phyloP scores from a whole-genome alignment of 2,113 vertebrate genomes.

The Crotalus horridus region DNA sequence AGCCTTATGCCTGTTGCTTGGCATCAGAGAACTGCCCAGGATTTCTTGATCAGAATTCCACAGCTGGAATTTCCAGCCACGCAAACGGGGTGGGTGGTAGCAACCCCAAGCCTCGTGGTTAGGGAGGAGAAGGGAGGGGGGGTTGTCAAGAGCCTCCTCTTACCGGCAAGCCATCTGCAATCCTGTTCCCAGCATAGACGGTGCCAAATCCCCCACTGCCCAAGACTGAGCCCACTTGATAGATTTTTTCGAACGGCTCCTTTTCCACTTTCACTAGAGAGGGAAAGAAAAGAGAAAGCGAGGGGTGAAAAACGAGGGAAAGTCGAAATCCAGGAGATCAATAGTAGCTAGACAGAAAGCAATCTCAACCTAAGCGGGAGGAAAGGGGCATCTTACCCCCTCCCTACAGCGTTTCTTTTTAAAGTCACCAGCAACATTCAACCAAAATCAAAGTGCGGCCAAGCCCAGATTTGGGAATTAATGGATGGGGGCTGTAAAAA shows the following conservation, averaged over 20 bases:
- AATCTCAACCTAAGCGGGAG: no score
- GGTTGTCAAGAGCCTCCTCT: constrained; percentile 46
- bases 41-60: neutral
- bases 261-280: constrained; percentile 85
- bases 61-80: neutral
- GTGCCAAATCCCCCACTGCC: constrained; percentile 96
- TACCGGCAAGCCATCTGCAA: constrained; percentile 91
- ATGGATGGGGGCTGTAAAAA: neutral
- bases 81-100: neutral
- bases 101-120: constrained; percentile 9
- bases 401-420: neutral
- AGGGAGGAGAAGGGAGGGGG: neutral
- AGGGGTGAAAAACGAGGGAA: neutral
- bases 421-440: neutral
- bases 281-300: neutral
- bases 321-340: neutral
- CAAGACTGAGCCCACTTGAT: constrained; percentile 90
- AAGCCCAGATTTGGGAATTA: neutral
- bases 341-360: neutral
- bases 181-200: constrained; percentile 86
- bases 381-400: neutral
- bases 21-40: neutral
- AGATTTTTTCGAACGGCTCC: constrained; percentile 92
- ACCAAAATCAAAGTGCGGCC: neutral
- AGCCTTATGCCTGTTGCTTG: neutral